Evolutionary conservation across 2,888 invertebrate genomes (phyloP).

Genomic region (Luffia ferchaultella): DNA sequence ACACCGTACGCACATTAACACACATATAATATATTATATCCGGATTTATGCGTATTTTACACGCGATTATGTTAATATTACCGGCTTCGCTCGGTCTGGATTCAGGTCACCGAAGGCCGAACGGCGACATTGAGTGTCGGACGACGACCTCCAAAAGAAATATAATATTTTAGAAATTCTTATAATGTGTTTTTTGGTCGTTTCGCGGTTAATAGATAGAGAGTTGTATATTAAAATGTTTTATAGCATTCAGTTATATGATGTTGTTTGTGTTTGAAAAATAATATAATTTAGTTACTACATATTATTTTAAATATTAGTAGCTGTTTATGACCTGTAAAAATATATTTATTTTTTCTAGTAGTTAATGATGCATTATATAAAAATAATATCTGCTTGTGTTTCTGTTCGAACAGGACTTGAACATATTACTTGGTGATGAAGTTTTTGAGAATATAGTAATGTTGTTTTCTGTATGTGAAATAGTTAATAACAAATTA

Average conservation of each 20-base stretch:
- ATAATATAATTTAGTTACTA: neutral
- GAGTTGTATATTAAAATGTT: neutral
- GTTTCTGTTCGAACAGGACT: no score
- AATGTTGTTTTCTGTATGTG: no score
- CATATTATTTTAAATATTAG: no score
- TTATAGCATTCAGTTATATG: neutral
- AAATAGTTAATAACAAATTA: no score
- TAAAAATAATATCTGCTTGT: neutral
- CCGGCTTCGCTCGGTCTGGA: slow-evolving; percentile 23
- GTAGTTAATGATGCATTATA: neutral
- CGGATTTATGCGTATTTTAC: slow-evolving; percentile 23
- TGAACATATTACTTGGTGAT: no score
- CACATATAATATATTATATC: neutral
- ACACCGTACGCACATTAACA: neutral
- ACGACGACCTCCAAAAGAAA: slow-evolving; percentile 6
- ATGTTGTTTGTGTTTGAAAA: neutral
- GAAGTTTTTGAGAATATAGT: no score
- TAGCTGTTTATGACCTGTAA: neutral
- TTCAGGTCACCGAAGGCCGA: slow-evolving; percentile 27
- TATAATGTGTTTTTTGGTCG: neutral
- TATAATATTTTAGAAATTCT: neutral
- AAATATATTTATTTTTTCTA: neutral
- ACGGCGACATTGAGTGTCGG: slow-evolving; percentile 50
- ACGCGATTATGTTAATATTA: slow-evolving; percentile 50
- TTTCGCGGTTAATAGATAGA: neutral